phyloP scores from a whole-genome alignment of 92 coral and sea anemone species.

The Ricordea florida region DNA sequence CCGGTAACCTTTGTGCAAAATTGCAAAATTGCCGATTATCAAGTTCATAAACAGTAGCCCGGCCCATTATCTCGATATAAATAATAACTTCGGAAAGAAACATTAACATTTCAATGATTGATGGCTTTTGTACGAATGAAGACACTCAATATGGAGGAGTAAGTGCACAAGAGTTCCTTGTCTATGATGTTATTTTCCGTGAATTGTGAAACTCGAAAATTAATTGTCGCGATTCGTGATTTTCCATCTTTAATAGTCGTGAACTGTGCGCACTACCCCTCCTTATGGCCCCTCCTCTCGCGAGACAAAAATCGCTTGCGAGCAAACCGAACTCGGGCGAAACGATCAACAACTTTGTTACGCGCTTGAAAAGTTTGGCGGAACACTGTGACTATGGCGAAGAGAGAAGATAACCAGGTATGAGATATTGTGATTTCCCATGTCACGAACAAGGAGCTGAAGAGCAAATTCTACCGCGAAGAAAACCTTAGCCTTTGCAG shows the following conservation, averaged over 20 bases:
- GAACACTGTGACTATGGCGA: constrained; percentile 38
- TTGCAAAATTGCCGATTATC: too few species aligned
- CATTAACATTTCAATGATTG: too few species aligned
- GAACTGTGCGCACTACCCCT: constrained; percentile 39
- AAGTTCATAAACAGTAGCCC: too few species aligned
- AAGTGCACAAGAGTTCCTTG: constrained; percentile 5
- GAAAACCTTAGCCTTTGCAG: background rate
- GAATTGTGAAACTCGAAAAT: too few species aligned
- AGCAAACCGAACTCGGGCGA: constrained; percentile 28
- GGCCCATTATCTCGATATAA: too few species aligned
- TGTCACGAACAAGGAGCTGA: constrained; percentile 10
- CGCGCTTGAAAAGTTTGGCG: constrained; percentile 14
- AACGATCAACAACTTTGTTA: constrained; percentile 27
- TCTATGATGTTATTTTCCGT: background rate
- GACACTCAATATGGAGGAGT: background rate
- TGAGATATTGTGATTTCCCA: constrained; percentile 3
- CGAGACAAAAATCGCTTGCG: constrained; percentile 18
- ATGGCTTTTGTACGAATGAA: too few species aligned
- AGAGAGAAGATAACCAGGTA: constrained; percentile 30
- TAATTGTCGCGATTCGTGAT: constrained; percentile 30
- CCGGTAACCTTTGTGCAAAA: background rate
- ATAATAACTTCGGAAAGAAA: too few species aligned
- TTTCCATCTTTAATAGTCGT: constrained; percentile 28
- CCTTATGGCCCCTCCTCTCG: constrained; percentile 33
- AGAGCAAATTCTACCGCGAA: constrained; percentile 28